These are phyloP conservation scores for Oscarella lobularis DNA, from an alignment of 37 sponge, comb jelly and placozoan genomes.

Conservation along the genomic window DNA sequence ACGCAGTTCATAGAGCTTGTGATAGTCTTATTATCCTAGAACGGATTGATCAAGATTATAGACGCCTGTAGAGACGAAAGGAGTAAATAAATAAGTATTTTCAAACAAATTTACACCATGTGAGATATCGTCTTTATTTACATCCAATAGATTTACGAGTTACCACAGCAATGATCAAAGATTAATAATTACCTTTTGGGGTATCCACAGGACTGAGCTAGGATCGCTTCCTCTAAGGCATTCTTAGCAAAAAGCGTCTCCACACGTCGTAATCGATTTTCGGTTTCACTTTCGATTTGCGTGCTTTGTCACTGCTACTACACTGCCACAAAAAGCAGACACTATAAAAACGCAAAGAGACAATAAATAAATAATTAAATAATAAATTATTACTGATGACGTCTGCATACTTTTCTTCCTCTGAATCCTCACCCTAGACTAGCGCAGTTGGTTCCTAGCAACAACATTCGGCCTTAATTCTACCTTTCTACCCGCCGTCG, in stretches of 20 bases:
- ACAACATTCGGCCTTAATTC: slow-evolving; percentile 1
- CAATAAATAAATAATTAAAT: too few species aligned
- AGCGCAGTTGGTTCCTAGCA: slow-evolving; percentile 20
- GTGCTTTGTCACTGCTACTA: too few species aligned
- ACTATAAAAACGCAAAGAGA: too few species aligned
- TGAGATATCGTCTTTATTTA: slow-evolving; percentile 1
- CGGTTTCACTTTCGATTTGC: neutral
- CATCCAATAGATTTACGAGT: slow-evolving; percentile 11
- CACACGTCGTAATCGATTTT: slow-evolving; percentile 5
- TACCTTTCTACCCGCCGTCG: neutral
- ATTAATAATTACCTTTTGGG: neutral
- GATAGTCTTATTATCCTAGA: neutral
- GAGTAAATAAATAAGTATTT: neutral
- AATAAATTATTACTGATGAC: too few species aligned
- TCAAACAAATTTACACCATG: neutral
- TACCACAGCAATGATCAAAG: neutral
- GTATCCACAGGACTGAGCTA: neutral
- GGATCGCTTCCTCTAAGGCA: neutral
- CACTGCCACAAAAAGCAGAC: too few species aligned
- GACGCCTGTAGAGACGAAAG: neutral
- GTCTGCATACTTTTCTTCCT: too few species aligned
- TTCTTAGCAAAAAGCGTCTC: slow-evolving; percentile 17
- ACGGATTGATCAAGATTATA: neutral
- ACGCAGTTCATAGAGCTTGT: neutral
- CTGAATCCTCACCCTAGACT: slow-evolving; percentile 5